Evolutionary conservation across 2,113 vertebrate genomes (phyloP), one percentile per base, ranked within the genome.

Genomic region (Plectropomus leopardus): DNA sequence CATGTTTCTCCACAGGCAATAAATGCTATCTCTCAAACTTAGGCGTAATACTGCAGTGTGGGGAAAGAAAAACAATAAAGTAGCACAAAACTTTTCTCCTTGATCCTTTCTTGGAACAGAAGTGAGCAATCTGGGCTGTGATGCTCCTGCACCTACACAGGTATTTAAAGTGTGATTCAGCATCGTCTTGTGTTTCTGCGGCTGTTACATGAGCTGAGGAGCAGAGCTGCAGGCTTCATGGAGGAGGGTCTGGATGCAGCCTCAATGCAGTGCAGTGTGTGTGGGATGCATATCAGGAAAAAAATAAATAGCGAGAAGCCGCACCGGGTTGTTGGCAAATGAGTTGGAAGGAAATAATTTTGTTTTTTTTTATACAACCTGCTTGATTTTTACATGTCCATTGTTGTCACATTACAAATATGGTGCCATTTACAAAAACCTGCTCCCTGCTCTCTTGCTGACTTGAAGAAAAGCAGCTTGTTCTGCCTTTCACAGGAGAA

Each of bases 131-230:
- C 72, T 66, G 63, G 36, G 64, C 44, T 34, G 54, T 28, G 58
- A 66, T 32, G 44, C 17, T 77, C 48, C 7, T 13, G 80, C 69
- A 80, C 68, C 63, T 80, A 72, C 76, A 70, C 72, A 66, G 30
- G 26, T 78, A 30, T 36, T 48, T 23, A 66, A 40, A 45, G 36
- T 16, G 28, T 53, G 79, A 79, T 7, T 85, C 79, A 59, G 9
- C 7, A 1, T 54, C 34, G 14, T 16, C 34, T 60, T 2, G 50
- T 42, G 57, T 54, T 59, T 58, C 30, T 58, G 24, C 14, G 24
- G 58, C 16, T 53, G 80, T 51, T 63, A 24, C 61, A 23, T 4
- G 44, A 68, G 67, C 48, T 9, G 36, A 68, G 24, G 69, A 67
- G 45, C 42, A 13, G 13, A 67, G 65, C 24, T 76, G 72, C 32